These are phyloP conservation scores for Amblyjoppa proteus DNA, from an alignment of 2,888 invertebrate genomes.

Conservation along the genomic window DNA sequence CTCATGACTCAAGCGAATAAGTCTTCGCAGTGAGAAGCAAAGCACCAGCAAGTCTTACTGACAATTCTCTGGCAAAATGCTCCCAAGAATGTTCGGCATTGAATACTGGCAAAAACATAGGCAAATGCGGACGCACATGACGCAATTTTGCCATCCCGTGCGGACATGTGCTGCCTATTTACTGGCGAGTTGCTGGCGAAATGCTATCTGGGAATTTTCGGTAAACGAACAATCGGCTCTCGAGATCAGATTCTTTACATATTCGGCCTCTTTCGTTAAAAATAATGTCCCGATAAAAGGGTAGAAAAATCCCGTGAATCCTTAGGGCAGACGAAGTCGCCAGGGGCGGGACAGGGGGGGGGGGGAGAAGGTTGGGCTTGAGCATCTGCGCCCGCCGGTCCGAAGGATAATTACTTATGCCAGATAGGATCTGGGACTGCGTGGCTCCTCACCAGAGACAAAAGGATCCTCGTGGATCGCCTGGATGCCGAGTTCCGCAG, in stretches of 20 bases:
- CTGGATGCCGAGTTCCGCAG: constrained; percentile 56
- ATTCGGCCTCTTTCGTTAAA: neutral
- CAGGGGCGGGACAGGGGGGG: neutral
- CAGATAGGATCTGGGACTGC: constrained; percentile 82
- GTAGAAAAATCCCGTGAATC: constrained; percentile 54
- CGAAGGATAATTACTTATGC: constrained; percentile 84
- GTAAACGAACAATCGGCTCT: neutral
- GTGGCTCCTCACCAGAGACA: constrained; percentile 79
- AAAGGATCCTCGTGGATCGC: constrained; percentile 78
- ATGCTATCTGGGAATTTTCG: neutral
- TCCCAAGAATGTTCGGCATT: no score
- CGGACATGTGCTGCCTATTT: no score
- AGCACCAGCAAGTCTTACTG: no score
- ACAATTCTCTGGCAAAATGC: no score
- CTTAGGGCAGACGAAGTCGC: constrained; percentile 33
- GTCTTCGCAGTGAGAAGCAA: no score
- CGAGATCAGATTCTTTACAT: neutral
- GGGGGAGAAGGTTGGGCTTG: constrained; percentile 9
- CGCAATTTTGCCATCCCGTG: no score
- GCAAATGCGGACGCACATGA: no score
- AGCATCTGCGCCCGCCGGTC: constrained; percentile 55
- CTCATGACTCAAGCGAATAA: no score
- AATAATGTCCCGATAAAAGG: neutral
- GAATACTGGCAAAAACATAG: no score
- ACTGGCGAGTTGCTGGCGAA: neutral